Evolutionary conservation across 2,113 vertebrate species (phyloP), one percentile per base, ranked within the genome.

Genomic region (Prionailurus viverrinus): DNA sequence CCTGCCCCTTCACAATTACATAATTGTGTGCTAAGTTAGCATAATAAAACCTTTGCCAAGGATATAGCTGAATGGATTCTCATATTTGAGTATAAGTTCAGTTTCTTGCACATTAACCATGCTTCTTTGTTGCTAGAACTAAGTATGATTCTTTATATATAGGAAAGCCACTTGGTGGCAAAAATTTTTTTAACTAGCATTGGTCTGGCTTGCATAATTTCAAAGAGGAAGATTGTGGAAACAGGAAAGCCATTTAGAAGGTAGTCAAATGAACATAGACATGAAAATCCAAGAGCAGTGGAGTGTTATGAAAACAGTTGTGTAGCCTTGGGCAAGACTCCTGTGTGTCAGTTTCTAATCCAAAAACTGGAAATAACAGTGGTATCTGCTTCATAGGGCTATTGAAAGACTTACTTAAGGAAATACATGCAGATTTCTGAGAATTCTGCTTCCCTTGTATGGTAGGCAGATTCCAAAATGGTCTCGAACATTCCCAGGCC

Each of bases 311-410:
- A 94, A 76, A 80, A 83, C 27, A 69, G 21, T 45, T 45, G 4
- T 36, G 3, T 51, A 58, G 79, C n/a, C 45, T 39, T 73, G 65
- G 29, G 12, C 10, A 87, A 80, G 66, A 39, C 48, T 69, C 23
- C 79, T 90, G n/a, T 45, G 23, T 63, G 36, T 95, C 53, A 53
- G 18, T 93, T 93, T 95, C 18, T 84, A 48, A 33, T 71, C 84
- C 63, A 31, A 68, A 81, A 91, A 31, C 68, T 68, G 39, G 25
- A 93, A 87, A 81, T 73, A 78, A 88, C 36, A 81, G 48, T 80
- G 5, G 7, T 81, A 66, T 36, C 65, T 74, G 31, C 36, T 74
- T 63, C 29, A 81, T 10, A 73, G 81, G 13, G 21, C 55, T 80
- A 27, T 14, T 68, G 13, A 79, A 79, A 71, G 27, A 73, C 25